A percentile compares a stretch with the other conserved stretches of the same genome.
Conservation (phyloP, 2,113 vertebrate species). For the Dinomys branickii region DNA sequence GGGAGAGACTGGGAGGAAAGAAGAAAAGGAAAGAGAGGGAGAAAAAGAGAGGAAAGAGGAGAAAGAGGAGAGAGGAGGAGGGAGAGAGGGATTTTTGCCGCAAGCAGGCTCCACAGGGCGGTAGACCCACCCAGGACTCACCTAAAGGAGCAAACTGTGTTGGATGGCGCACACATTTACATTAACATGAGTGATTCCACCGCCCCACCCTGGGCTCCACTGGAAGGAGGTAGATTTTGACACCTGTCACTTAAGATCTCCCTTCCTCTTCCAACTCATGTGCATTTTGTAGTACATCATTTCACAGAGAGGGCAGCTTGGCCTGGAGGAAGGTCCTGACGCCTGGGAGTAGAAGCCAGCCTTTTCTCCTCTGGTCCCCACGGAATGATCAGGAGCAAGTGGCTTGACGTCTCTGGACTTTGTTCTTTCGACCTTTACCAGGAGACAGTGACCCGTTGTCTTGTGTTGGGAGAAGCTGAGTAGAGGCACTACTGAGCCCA, state of each 20-base stretch:
- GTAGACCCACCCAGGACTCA: rapidly evolving
- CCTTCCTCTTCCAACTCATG: background rate
- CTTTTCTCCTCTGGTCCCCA: background rate
- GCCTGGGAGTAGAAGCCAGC: background rate
- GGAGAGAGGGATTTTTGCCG: rapidly evolving
- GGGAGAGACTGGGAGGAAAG: background rate
- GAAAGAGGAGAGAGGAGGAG: rapidly evolving
- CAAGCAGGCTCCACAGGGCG: rapidly evolving
- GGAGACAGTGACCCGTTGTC: background rate
- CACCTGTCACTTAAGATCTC: rapidly evolving
- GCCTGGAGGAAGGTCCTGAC: background rate
- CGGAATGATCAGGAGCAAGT: background rate
- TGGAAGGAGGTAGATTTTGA: background rate
- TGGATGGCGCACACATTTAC: rapidly evolving
- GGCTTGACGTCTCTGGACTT: background rate
- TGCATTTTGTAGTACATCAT: background rate
- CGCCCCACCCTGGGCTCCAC: rapidly evolving
- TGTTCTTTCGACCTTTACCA: background rate
- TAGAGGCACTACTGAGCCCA: background rate
- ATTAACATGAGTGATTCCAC: background rate
- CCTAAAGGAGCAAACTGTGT: rapidly evolving
- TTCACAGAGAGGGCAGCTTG: background rate
- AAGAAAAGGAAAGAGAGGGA: rapidly evolving
- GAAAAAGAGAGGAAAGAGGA: rapidly evolving
- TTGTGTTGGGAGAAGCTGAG: background rate